phyloP scores from a whole-genome alignment of 1,140 invertebrate genomes.

The Diorhabda carinulata region DNA sequence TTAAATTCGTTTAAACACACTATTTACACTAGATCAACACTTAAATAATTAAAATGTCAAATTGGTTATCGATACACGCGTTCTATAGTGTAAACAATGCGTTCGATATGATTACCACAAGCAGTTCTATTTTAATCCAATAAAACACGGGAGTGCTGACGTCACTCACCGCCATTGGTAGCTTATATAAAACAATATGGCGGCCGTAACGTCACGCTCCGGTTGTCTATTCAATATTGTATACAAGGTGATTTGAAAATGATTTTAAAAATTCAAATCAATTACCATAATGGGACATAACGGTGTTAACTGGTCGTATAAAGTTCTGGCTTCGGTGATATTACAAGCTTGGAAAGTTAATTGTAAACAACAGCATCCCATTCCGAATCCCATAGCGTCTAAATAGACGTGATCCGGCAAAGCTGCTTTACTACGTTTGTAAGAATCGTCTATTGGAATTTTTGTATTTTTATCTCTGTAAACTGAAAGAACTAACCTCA shows the following conservation, averaged over 20 bases:
- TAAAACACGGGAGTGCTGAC: no score
- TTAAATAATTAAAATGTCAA: no score
- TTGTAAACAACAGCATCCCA: constrained; percentile 98
- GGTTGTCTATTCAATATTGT: neutral
- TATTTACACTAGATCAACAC: no score
- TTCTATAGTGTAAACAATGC: no score
- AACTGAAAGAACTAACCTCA: constrained; percentile 21
- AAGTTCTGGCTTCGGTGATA: constrained; percentile 87
- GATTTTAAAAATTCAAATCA: constrained; percentile 4
- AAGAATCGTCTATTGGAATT: constrained; percentile 73
- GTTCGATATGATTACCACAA: no score
- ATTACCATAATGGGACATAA: constrained; percentile 95
- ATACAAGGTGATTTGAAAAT: neutral
- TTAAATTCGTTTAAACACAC: no score
- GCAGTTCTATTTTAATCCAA: no score
- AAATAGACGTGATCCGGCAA: constrained; percentile 87
- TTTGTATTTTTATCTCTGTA: constrained; percentile 74
- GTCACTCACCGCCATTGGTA: no score
- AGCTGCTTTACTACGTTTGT: constrained; percentile 55
- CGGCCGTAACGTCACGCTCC: no score
- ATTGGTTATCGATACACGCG: no score
- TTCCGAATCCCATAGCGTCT: constrained; percentile 99
- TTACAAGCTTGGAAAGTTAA: constrained; percentile 96
- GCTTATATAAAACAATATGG: no score
- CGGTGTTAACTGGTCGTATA: constrained; percentile 97